These are phyloP conservation scores for Trissolcus japonicus DNA, from an alignment of 2,888 invertebrate species.

Conservation along the genomic window DNA sequence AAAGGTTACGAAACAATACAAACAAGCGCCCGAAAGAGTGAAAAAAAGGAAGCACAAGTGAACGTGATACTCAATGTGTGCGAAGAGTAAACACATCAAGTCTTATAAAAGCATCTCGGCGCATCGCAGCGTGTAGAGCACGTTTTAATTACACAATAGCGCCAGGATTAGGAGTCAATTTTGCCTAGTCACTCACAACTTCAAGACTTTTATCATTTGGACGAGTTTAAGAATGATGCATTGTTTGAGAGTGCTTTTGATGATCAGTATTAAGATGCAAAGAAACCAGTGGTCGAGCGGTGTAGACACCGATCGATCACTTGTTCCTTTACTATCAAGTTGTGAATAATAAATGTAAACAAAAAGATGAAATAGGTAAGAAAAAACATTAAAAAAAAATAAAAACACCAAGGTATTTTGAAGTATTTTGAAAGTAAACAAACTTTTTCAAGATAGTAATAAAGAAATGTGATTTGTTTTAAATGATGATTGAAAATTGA, in stretches of 20 bases:
- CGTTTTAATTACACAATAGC: slow-evolving; percentile 1
- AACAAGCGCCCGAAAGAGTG: background rate
- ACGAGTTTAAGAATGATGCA: background rate
- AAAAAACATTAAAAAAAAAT: too few relatives aligned
- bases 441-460: too few relatives aligned
- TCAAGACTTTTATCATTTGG: background rate
- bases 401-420: too few relatives aligned
- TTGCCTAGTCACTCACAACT: background rate
- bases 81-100: background rate
- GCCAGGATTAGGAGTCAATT: background rate
- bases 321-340: too few relatives aligned
- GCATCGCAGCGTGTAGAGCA: background rate
- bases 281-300: too few relatives aligned
- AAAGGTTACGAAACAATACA: background rate
- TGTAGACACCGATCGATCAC: too few relatives aligned
- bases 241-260: background rate
- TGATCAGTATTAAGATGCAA: background rate
- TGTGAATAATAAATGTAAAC: too few relatives aligned
- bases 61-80: background rate
- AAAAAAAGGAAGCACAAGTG: background rate
- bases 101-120: background rate
- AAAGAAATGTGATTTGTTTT: too few relatives aligned
- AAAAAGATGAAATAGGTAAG: too few relatives aligned
- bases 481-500: too few relatives aligned
- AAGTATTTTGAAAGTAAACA: too few relatives aligned